Base-by-base conservation (phyloP, 2,888 invertebrate genomes). In the Euplexia lucipara region DNA sequence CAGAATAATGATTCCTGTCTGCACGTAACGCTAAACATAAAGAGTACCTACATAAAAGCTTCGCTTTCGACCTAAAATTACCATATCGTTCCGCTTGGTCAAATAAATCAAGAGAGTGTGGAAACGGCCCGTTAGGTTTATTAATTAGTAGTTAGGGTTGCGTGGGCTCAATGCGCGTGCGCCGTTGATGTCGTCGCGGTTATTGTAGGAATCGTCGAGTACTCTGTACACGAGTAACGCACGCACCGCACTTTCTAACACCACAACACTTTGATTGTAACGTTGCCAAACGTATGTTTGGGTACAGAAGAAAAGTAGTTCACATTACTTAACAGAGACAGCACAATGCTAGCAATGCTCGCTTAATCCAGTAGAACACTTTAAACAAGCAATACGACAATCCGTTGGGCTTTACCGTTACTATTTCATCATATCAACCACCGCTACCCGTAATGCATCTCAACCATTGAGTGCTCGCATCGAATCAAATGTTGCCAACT, bases 121-220 rank as follows among this genome's bases (percentile, higher is more conserved):
- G 87, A 88, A 90, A 88, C 84, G 72, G 81, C 81, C 90, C 87
- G 92, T 92, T 92, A 90, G 87, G 78, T 86, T 88, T 88, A 92
- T 89, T 92, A 92, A 93, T 93, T 91, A 90, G 89, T 87, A 89
- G 88, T 85, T 89, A 87, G 87, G 89, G 83, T 85, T 78, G 90
- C 82, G 90, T 91, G 87, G 91, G 91, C 88, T 86, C 87, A 88
- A 79, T 87, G 90, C 87, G 90, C 88, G 86, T 83, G 87, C 89
- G 88, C 86, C 78, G 41, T 41, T 42, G 75, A 56, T 44, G 53
- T 75, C 61, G 49, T 75, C 79, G 81, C 80, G 73, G 84, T 88
- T 87, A 86, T 86, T 90, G 90, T 90, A 86, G 85, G 89, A 89
- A 89, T 88, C 78, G 85, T 86, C 82, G 85, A 86, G 85, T 85